phyloP scores from a whole-genome alignment of 2,797 vertebrate species.

The Rachycentron canadum region DNA sequence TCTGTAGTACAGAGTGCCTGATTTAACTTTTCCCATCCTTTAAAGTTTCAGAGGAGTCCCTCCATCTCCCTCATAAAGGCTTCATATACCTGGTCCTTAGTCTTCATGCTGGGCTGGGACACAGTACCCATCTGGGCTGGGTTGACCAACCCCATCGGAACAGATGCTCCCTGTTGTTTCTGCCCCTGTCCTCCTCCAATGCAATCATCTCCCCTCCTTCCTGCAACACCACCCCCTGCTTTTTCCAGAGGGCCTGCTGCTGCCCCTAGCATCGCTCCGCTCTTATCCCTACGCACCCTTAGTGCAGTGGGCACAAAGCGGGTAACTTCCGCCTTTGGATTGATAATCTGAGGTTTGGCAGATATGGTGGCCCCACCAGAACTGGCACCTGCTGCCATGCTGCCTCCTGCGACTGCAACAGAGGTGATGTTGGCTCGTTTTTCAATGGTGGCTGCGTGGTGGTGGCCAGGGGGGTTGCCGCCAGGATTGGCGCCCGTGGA shows the following conservation, averaged over 20 bases:
- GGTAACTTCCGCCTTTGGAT: conserved; percentile 96
- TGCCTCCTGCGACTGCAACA: conserved; percentile 55
- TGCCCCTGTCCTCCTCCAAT: conserved; percentile 62
- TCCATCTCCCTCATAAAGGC: conserved; percentile 99
- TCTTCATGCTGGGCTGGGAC: conserved; percentile 92
- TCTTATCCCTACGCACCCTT: conserved; percentile 92
- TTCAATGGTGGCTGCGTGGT: conserved; percentile 93
- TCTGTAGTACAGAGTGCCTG: conserved; percentile 20
- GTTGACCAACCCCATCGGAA: conserved; percentile 76
- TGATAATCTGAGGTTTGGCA: conserved; percentile 98
- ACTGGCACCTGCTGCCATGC: conserved; percentile 54
- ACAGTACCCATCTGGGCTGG: conserved; percentile 77
- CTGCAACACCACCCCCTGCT: conserved; percentile 34
- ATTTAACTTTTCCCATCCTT: background rate
- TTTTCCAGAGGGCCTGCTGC: conserved; percentile 62
- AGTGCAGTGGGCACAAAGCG: conserved; percentile 95
- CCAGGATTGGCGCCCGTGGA: conserved; percentile 48
- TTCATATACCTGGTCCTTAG: conserved; percentile 98
- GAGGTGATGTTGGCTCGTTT: conserved; percentile 91
- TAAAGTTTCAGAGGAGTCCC: conserved; percentile 89
- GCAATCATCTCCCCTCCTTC: conserved; percentile 72
- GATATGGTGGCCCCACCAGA: conserved; percentile 94
- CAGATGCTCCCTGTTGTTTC: conserved; percentile 78
- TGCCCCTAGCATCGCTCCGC: conserved; percentile 72
- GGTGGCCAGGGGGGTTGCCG: conserved; percentile 68